Base-by-base conservation (phyloP, 1,140 invertebrate genomes). In the Trichogramma pretiosum region DNA sequence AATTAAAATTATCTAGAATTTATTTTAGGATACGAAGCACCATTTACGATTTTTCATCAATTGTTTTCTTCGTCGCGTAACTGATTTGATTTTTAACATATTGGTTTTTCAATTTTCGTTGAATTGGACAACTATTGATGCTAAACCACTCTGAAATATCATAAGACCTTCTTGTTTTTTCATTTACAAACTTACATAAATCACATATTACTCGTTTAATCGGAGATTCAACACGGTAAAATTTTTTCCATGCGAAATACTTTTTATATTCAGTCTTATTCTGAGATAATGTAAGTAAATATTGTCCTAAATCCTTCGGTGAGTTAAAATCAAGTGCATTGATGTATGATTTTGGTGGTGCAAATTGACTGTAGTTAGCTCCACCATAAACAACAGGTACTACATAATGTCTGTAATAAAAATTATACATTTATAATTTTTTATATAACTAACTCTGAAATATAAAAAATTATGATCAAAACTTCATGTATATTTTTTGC, bases 341-440 rank as follows among this genome's bases (percentile, higher is more conserved):
- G 35, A 84, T 78, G 55, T 77, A 82, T 0, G 81, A 82, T 28
- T 74, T 59, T 0, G 73, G 66, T 0, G 81, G 81, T 8, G 76
- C 67, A 17, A 75, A 62, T 5, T 45, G 50, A 1, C 58, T 63
- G 44, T 82, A 80, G 55, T 84, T 70, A 0, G 72, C 70, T 36
- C 57, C 68, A n/a, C 75, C 74, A 44, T 64, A 76, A 16, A 78
- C 75, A n/a, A 78, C 64, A 1, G 76, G 76, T 13, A 78, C 61
- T 1, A 72, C 59, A 34, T 72, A 57, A 51, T 74, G 55, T 3
- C 64, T 66, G 52, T 0, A 56, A 57, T 19, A 50, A 39, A 24
- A 46, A 39, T 28, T 7, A 33, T 32, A 35, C 7, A 28, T 34
- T 8, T 5, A 34, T 28, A 28, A 7, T 28, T 28, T 7, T 28